phyloP scores from a whole-genome alignment of 37 sponge, comb jelly and placozoan genomes.

The Hormiphora californensis region DNA sequence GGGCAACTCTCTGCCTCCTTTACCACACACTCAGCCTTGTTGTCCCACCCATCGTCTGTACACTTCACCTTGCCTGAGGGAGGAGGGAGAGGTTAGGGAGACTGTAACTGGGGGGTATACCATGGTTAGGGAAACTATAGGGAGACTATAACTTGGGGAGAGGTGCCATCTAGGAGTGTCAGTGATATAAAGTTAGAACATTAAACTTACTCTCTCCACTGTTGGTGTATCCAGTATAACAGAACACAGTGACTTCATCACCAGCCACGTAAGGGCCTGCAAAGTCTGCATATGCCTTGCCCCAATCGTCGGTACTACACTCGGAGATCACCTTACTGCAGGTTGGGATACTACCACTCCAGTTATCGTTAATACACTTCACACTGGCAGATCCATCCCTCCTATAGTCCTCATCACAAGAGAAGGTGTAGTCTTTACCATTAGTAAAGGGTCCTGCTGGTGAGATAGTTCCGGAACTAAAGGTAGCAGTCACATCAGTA shows the following conservation, averaged over 20 bases:
- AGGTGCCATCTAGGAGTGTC: background rate
- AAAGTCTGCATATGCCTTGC: conserved; percentile 6
- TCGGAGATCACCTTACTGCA: background rate
- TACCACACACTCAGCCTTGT: background rate
- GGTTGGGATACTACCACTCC: background rate
- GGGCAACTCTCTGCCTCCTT: background rate
- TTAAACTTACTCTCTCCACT: no score
- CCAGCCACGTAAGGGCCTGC: background rate
- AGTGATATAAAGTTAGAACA: no score
- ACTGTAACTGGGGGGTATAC: no score
- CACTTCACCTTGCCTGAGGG: background rate
- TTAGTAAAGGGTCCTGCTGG: background rate
- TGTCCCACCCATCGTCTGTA: background rate
- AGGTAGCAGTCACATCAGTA: background rate
- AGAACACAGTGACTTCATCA: background rate
- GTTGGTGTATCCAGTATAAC: background rate
- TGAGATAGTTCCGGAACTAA: background rate
- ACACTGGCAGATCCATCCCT: background rate
- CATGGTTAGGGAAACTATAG: no score
- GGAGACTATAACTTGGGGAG: background rate
- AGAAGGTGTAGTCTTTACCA: background rate
- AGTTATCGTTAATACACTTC: background rate
- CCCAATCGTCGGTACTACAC: conserved; percentile 3
- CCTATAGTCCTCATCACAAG: background rate
- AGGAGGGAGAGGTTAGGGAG: background rate